Conservation (phyloP, 2,797 vertebrate genomes). For the Pristis pectinata region DNA sequence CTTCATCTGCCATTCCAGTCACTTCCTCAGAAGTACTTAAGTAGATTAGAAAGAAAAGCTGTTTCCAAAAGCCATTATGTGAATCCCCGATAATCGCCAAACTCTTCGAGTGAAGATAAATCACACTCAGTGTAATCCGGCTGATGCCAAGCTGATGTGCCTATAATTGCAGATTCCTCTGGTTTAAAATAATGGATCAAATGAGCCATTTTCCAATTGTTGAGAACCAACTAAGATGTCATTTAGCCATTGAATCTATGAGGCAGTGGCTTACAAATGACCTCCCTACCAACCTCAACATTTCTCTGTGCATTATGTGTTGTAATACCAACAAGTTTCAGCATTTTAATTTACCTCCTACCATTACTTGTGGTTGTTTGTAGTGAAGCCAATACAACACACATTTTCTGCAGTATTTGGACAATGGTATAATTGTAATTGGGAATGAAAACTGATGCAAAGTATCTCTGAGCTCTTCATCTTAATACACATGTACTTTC, state of each 20-base stretch:
- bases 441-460: neutral
- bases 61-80: neutral
- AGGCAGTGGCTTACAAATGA: neutral
- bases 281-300: too few relatives aligned
- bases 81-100: neutral
- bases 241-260: neutral
- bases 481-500: neutral
- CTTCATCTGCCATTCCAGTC: neutral
- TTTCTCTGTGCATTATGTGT: neutral
- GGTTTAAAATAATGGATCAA: slow-evolving; percentile 5
- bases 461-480: neutral
- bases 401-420: neutral
- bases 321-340: neutral
- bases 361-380: neutral
- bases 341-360: neutral
- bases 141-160: neutral
- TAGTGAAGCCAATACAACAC: neutral
- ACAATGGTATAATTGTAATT: neutral
- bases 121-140: neutral
- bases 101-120: neutral
- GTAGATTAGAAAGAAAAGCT: neutral
- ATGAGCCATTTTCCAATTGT: neutral
- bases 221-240: neutral
- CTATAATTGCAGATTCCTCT: slow-evolving; percentile 2
- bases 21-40: neutral